A percentile compares a stretch with the other conserved stretches of the same genome.
Evolutionary conservation across 2,797 vertebrate species (phyloP).

Genomic region (Parauchenoglanis punctatus): DNA sequence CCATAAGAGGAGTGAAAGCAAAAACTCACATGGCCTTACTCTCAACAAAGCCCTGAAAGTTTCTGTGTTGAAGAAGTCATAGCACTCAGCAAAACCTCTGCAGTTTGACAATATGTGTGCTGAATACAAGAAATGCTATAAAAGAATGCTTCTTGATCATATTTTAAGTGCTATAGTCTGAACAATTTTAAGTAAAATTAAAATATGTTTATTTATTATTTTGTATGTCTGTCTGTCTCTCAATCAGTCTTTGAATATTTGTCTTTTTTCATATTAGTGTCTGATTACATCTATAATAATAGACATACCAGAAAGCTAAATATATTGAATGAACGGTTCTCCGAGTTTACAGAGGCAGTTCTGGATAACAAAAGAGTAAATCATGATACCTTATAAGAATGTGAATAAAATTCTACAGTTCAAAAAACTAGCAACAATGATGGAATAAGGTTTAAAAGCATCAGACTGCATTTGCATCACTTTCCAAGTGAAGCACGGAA

Average conservation of each 20-base stretch:
- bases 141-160: background rate
- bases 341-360: background rate
- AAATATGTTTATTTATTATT: background rate
- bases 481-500: background rate
- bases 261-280: background rate
- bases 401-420: background rate
- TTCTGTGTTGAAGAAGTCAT: background rate
- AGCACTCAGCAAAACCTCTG: background rate
- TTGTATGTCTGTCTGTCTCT: conserved; percentile 51
- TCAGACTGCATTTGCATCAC: background rate
- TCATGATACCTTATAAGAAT: background rate
- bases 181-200: background rate
- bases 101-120: background rate
- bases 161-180: background rate
- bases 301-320: background rate
- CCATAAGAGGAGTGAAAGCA: conserved; percentile 61
- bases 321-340: background rate
- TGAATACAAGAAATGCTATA: background rate
- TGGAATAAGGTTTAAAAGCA: background rate
- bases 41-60: conserved; percentile 44
- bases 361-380: background rate
- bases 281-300: background rate
- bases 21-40: conserved; percentile 79
- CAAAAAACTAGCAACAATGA: background rate
- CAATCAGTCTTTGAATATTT: background rate